These are phyloP conservation scores for Saccostrea cuccullata DNA, from an alignment of 1,140 invertebrate genomes.

Conservation along the genomic window DNA sequence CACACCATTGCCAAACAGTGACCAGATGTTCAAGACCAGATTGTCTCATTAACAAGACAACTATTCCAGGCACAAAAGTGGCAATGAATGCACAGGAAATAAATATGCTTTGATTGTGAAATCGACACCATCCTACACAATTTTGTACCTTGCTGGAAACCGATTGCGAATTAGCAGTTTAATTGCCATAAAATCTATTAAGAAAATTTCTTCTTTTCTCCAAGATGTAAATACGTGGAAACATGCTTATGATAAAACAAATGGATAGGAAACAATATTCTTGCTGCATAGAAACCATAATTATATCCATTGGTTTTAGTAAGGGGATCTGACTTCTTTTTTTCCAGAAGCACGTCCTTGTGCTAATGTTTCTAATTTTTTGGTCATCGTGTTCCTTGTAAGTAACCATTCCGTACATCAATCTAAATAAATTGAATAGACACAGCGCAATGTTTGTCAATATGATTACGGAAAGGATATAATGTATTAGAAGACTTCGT, in stretches of 20 bases:
- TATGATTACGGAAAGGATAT: not conserved
- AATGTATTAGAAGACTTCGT: not conserved
- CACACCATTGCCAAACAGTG: not conserved
- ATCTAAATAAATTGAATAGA: not conserved
- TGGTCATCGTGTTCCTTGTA: not conserved
- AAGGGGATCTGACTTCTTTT: not conserved
- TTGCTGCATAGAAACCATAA: not conserved
- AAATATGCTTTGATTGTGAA: not conserved
- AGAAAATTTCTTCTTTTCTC: not conserved
- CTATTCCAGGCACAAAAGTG: not conserved
- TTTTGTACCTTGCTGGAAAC: not conserved
- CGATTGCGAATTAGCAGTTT: not conserved
- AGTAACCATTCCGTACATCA: not conserved
- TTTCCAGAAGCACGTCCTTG: not conserved
- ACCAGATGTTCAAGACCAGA: not conserved
- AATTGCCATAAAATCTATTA: not conserved
- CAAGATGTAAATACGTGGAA: not conserved
- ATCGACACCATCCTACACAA: not conserved
- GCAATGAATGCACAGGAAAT: not conserved
- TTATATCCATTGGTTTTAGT: not conserved
- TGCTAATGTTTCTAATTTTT: not conserved
- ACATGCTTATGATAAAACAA: not conserved
- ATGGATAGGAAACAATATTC: not conserved
- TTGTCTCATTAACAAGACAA: not conserved
- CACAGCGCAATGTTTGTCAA: not conserved